Evolutionary conservation across 2,888 invertebrate genomes (phyloP).

Genomic region (Melinaea marsaeus): DNA sequence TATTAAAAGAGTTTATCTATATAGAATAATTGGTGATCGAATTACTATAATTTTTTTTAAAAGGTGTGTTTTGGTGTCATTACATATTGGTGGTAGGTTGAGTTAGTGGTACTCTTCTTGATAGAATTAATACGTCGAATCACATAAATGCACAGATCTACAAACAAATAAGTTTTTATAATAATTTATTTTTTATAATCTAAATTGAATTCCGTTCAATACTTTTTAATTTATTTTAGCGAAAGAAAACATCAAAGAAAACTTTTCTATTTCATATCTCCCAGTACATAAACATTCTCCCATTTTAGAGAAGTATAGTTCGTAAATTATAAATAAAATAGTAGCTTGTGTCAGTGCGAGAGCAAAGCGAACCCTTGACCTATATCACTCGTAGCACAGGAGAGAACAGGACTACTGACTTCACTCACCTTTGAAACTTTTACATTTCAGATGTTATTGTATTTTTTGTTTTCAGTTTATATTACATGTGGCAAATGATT

Average conservation of each 20-base stretch:
- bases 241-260: no score
- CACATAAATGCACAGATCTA: conserved; percentile 47
- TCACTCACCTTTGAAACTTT: not conserved
- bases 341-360: not conserved
- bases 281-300: not conserved
- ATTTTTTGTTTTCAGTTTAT: no score
- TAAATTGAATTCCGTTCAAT: no score
- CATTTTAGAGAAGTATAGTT: not conserved
- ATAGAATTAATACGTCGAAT: conserved; percentile 72
- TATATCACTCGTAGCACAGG: not conserved
- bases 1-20: no score
- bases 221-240: no score
- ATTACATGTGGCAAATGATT: conserved; percentile 71
- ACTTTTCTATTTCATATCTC: not conserved
- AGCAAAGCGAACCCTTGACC: conserved; percentile 4
- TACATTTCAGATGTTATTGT: no score
- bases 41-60: no score
- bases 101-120: conserved; percentile 72
- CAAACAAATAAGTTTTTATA: not conserved
- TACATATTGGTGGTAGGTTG: conserved; percentile 53
- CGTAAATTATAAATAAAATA: conserved; percentile 1
- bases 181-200: no score
- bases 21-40: no score
- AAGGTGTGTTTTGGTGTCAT: not conserved
- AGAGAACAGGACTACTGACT: not conserved